These are phyloP conservation scores for Neomonachus schauinslandi DNA, from an alignment of 2,113 vertebrate genomes.

Conservation along the genomic window DNA sequence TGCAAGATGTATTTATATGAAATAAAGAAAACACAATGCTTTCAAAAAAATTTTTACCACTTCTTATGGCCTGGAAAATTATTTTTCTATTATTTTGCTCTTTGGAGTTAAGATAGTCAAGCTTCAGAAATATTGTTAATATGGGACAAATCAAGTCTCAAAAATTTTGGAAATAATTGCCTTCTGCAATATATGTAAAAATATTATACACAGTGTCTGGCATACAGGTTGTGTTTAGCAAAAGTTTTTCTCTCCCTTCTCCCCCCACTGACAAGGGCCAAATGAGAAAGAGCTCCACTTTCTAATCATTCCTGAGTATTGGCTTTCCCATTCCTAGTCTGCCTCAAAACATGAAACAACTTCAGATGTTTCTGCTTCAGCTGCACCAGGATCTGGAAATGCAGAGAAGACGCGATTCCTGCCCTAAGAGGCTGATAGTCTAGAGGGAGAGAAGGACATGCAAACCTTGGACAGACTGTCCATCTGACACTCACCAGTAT, in stretches of 20 bases:
- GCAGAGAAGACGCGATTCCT: not conserved
- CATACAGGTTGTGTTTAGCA: not conserved
- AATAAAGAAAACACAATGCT: not conserved
- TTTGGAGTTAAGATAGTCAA: slow-evolving; percentile 21
- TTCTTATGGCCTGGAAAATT: not conserved
- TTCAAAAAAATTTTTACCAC: not conserved
- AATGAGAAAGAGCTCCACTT: not conserved
- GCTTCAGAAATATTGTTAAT: not conserved
- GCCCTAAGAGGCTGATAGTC: not conserved
- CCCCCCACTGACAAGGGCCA: not conserved
- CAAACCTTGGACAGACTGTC: not conserved
- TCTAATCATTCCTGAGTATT: not conserved
- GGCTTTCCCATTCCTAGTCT: not conserved
- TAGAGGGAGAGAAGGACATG: not conserved
- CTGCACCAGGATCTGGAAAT: not conserved
- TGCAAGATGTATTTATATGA: not conserved
- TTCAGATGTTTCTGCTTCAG: not conserved
- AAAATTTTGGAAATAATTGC: not conserved
- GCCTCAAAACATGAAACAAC: not conserved
- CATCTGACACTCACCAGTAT: not conserved
- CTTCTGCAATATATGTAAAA: not conserved
- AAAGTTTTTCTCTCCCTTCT: not conserved
- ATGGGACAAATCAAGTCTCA: not conserved
- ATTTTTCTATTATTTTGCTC: slow-evolving; percentile 13
- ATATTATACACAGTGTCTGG: not conserved